Base-by-base conservation (phyloP, 2,113 vertebrate species). In the Lamprologus speciosus region DNA sequence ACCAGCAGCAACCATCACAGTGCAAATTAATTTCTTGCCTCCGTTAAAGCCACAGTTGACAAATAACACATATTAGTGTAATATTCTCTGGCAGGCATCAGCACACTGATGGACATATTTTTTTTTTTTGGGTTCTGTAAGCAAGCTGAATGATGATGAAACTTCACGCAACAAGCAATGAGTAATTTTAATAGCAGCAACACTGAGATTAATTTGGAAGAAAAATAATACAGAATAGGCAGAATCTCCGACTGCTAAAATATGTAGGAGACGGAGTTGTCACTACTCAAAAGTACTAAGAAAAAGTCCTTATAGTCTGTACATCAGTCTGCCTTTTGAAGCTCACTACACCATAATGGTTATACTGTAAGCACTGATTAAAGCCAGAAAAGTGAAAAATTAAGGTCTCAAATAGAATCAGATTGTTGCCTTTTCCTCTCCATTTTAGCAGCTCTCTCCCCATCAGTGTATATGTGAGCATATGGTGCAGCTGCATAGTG, bases 401-500 rank as follows among this genome's bases (percentile, higher is more conserved):
- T 9, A 9, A 47, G 23, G 82, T 35, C 16, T 45, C 60, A 47
- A 81, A 81, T 4, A 73, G 37, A 90, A 88, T 81, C 68, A 35
- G 40, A 35, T 10, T 9, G 13, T 13, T 2, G 11, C 19, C 19
- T 58, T 60, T 31, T 85, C 47, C 47, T 82, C 14, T 87, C 78
- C 23, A 73, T 80, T 21, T 87, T 50, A 80, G 73, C n/a, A 91
- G 63, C 79, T 81, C 65, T 13, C 70, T 89, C 33, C 23, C 68
- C 23, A 68, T 87, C 45, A 83, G 47, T 68, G 58, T 91, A 89
- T 90, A 89, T 91, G 75, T 73, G 88, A 92, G 75, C 95, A 95
- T 95, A 96, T 95, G 94, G 94, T 79, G 60, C 23, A 87, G 93
- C 68, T 89, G 68, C 73, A 90, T 68, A 45, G 90, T 95, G 86